Evolutionary conservation across 2,888 invertebrate species (phyloP), one percentile per base, ranked within the genome.

Genomic region (Leptarthrus brevirostris): DNA sequence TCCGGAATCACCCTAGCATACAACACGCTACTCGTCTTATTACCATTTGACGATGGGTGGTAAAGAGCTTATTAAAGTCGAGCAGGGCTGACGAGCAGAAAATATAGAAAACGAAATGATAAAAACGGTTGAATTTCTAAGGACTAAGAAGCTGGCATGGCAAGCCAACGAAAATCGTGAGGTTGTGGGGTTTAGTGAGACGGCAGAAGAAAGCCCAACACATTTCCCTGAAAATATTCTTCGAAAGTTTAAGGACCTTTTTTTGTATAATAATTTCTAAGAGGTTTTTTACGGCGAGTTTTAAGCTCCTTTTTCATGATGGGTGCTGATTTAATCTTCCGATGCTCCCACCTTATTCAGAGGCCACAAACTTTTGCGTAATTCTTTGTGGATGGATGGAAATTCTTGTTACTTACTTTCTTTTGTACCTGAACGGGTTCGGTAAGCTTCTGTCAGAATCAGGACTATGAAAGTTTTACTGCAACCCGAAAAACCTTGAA

Each of bases 11-110:
- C 24, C n/a, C 26, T n/a, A 30, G 14, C 14, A 24, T 5, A 34
- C 16, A 16, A 14, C 14, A 30, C 16, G 30, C 14, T 12, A 14
- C n/a, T 12, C 10, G 12, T 56, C 56, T 56, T 56, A 56, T 56
- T 56, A 56, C 26, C 56, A 56, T 56, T n/a, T 56, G 56, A 34
- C 30, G 56, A 34, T 56, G 56, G 56, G 56, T 56, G 56, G 56
- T 56, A 56, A 56, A 56, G 56, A 56, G 30, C 56, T 56, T 56
- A 56, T 56, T 56, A 56, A 26, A 56, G 24, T 56, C 16, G 14
- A 14, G 12, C 12, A 54, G 24, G 54, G 24, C 8, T 24, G 34
- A 24, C 10, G 22, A 16, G 16, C 8, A 8, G 14, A 56, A 16
- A 12, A 26, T 54, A 8, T 14, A 44, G 14, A 44, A 44, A 44